A percentile compares a stretch with the other conserved stretches of the same genome.
phyloP scores from a whole-genome alignment of 92 coral and sea anemone species.

The Siderastrea siderea region DNA sequence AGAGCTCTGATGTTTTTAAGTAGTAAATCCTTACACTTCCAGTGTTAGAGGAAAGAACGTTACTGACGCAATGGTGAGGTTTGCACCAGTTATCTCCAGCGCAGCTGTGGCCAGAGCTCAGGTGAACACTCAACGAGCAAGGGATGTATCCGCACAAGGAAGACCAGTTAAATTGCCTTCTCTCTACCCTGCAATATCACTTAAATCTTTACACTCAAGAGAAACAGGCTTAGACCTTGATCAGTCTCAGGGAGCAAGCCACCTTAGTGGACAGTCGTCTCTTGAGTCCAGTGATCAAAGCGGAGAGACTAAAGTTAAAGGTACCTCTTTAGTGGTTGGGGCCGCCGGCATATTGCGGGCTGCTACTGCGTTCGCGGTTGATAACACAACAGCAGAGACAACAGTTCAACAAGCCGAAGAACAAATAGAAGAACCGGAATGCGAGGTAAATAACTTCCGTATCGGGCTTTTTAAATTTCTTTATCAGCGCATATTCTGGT shows the following conservation, averaged over 20 bases:
- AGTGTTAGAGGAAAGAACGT: not conserved
- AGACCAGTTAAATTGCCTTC: constrained; percentile 79
- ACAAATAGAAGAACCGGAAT: constrained; percentile 80
- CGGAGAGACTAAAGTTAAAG: constrained; percentile 47
- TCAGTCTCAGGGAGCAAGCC: constrained; percentile 12
- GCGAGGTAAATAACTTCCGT: constrained; percentile 71
- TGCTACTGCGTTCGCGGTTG: constrained; percentile 86
- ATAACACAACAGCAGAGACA: constrained; percentile 68
- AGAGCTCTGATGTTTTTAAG: not conserved
- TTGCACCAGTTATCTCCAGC: constrained; percentile 65
- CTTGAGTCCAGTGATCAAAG: not conserved
- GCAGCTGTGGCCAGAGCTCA: constrained; percentile 64
- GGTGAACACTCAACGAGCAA: constrained; percentile 50
- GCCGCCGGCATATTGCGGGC: constrained; percentile 83
- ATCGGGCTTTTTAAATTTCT: not conserved
- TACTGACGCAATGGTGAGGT: constrained; percentile 56
- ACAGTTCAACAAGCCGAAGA: constrained; percentile 77
- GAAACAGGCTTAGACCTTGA: constrained; percentile 7
- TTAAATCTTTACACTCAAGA: constrained; percentile 57
- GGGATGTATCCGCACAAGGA: constrained; percentile 54
- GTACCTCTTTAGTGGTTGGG: constrained; percentile 82
- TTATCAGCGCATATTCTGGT: constrained; percentile 7
- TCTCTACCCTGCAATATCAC: constrained; percentile 83
- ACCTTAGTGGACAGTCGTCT: not conserved
- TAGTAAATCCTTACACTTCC: not conserved